A percentile compares a stretch with the other conserved stretches of the same genome.
Evolutionary conservation across 2,888 invertebrate genomes (phyloP).

Genomic region (Parthenolecanium corni): DNA sequence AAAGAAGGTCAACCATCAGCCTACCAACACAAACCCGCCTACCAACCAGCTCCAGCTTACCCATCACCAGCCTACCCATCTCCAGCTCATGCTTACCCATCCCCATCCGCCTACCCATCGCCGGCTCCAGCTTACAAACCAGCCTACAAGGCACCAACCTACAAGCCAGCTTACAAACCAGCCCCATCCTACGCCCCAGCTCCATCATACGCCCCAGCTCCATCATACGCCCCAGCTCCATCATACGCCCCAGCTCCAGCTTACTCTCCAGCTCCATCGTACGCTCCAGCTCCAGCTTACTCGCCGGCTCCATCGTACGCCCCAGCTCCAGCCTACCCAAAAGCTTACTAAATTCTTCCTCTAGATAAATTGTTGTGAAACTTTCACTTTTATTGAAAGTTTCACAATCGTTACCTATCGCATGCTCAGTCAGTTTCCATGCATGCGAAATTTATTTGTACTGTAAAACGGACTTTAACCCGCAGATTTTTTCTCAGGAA

Average conservation of each 20-base stretch:
- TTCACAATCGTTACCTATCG: slow-evolving; percentile 15
- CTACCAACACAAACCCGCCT: slow-evolving; percentile 19
- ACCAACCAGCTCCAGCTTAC: slow-evolving; percentile 19
- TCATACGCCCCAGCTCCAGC: slow-evolving; percentile 30
- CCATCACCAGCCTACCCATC: slow-evolving; percentile 31
- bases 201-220: slow-evolving; percentile 23
- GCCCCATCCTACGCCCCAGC: slow-evolving; percentile 28
- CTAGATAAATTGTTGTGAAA: no score
- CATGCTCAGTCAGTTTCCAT: slow-evolving; percentile 25
- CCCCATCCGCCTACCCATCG: slow-evolving; percentile 21
- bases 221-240: slow-evolving; percentile 13
- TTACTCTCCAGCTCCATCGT: slow-evolving; percentile 25
- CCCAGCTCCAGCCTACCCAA: slow-evolving; percentile 22
- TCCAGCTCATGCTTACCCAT: slow-evolving; percentile 17
- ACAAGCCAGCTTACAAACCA: slow-evolving; percentile 29
- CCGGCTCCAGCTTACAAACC: slow-evolving; percentile 30
- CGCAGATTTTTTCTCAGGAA: not conserved
- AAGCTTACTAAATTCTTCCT: slow-evolving; percentile 11
- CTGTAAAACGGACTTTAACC: not conserved
- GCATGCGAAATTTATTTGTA: slow-evolving; percentile 19
- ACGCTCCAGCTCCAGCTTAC: slow-evolving; percentile 28
- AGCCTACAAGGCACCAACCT: slow-evolving; percentile 30
- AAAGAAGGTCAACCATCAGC: slow-evolving; percentile 30
- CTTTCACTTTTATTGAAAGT: not conserved
- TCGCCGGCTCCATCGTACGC: slow-evolving; percentile 18